Percentiles rank a stretch among this genome's conserved stretches.
These are phyloP conservation scores for Podarcis muralis DNA, from an alignment of 2,113 vertebrate species.

Conservation along the genomic window DNA sequence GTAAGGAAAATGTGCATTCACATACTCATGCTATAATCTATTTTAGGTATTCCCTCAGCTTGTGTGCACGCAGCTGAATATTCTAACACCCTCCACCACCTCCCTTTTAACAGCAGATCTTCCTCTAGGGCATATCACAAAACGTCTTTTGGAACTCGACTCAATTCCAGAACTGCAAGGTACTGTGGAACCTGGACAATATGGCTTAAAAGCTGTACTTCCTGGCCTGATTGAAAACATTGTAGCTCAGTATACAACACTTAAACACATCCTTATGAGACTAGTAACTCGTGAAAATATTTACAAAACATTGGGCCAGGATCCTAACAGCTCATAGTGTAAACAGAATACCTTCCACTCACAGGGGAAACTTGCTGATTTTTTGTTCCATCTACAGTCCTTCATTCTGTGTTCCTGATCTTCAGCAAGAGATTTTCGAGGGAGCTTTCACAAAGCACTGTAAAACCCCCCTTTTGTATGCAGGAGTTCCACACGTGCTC, in stretches of 20 bases:
- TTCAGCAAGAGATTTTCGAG: not conserved
- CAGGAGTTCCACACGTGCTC: not conserved
- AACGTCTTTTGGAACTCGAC: not conserved
- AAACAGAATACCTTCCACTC: not conserved
- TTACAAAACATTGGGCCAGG: not conserved
- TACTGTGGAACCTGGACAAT: not conserved
- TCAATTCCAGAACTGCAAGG: not conserved
- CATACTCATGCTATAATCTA: not conserved
- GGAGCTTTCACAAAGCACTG: not conserved
- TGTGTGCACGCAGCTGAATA: not conserved
- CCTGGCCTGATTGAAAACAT: not conserved
- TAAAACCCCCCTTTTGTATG: not conserved
- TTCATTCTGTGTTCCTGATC: not conserved
- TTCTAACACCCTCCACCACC: not conserved
- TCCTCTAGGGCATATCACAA: not conserved
- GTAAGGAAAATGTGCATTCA: not conserved
- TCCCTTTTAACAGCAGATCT: not conserved
- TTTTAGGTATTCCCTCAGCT: not conserved
- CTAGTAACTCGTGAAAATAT: not conserved
- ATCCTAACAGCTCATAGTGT: too few relatives aligned
- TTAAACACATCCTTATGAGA: not conserved
- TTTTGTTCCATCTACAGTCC: not conserved
- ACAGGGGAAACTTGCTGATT: too few relatives aligned
- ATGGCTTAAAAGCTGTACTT: not conserved
- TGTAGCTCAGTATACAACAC: not conserved